Evolutionary conservation across 2,888 invertebrate species (phyloP).

Genomic region (Parnassius smintheus): DNA sequence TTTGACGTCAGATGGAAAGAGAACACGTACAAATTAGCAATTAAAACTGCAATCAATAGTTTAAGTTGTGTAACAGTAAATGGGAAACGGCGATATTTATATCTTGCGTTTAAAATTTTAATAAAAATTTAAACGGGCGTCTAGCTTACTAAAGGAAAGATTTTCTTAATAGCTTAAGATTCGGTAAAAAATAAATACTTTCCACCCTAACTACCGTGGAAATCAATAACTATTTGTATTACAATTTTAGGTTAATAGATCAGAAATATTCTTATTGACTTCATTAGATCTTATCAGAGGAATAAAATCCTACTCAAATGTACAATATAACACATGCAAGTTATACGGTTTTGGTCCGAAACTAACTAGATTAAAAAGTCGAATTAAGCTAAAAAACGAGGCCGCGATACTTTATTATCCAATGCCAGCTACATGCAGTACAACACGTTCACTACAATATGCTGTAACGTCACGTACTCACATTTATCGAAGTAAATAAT

Average conservation of each 20-base stretch:
- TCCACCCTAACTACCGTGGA: not conserved
- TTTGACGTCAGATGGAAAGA: no score
- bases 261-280: not conserved
- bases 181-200: no score
- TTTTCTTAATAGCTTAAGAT: no score
- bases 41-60: no score
- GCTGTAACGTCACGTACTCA: slow-evolving; percentile 30
- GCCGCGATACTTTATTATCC: slow-evolving; percentile 61
- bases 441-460: slow-evolving; percentile 33
- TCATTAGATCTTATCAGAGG: slow-evolving; percentile 21
- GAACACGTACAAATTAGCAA: no score
- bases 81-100: no score
- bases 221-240: not conserved
- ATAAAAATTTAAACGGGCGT: no score
- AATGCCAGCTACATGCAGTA: slow-evolving; percentile 46
- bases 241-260: not conserved
- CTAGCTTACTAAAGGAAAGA: no score
- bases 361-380: slow-evolving; percentile 46
- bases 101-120: no score
- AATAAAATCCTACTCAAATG: slow-evolving; percentile 5
- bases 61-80: no score
- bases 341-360: slow-evolving; percentile 18
- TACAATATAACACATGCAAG: slow-evolving; percentile 14
- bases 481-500: slow-evolving; percentile 4
- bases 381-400: slow-evolving; percentile 61